Percentiles rank a stretch among this genome's conserved stretches.
Evolutionary conservation across 2,888 invertebrate species (phyloP).

Genomic region (Chydorus sphaericus): DNA sequence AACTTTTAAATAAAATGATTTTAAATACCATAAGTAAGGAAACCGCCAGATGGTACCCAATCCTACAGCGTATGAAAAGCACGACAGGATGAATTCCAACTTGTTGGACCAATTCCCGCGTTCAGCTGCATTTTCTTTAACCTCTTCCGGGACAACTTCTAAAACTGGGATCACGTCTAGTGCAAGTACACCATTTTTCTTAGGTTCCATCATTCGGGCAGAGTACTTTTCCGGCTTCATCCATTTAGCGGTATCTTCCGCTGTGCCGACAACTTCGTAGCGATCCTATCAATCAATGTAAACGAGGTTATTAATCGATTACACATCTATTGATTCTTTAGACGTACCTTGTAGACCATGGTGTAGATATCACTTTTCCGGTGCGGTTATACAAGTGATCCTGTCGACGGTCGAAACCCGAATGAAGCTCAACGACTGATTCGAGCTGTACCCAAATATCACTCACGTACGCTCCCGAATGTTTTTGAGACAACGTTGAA

Average conservation of each 20-base stretch:
- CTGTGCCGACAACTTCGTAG: background rate
- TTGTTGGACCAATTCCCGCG: slow-evolving; percentile 33
- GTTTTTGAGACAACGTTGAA: too few species aligned
- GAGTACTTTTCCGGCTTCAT: too few species aligned
- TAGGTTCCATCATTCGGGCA: background rate
- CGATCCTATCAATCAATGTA: background rate
- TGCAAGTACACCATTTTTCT: too few species aligned
- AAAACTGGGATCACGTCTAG: too few species aligned
- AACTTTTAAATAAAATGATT: background rate
- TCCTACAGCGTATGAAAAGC: slow-evolving; percentile 36
- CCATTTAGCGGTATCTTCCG: background rate
- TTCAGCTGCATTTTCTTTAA: too few species aligned
- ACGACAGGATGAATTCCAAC: slow-evolving; percentile 34
- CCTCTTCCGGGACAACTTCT: too few species aligned
- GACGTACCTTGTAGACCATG: background rate
- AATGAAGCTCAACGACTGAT: background rate
- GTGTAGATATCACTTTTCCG: background rate
- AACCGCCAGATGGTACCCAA: slow-evolving; percentile 40
- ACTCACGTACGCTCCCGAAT: too few species aligned
- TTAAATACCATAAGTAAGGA: slow-evolving; percentile 31
- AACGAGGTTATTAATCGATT: background rate
- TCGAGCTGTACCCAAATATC: background rate
- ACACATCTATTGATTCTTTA: background rate
- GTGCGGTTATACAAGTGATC: background rate
- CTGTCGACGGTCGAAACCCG: background rate